A percentile compares a stretch with the other conserved stretches of the same genome.
These are phyloP conservation scores for Ostrea edulis DNA, from an alignment of 1,140 invertebrate genomes.

Conservation along the genomic window DNA sequence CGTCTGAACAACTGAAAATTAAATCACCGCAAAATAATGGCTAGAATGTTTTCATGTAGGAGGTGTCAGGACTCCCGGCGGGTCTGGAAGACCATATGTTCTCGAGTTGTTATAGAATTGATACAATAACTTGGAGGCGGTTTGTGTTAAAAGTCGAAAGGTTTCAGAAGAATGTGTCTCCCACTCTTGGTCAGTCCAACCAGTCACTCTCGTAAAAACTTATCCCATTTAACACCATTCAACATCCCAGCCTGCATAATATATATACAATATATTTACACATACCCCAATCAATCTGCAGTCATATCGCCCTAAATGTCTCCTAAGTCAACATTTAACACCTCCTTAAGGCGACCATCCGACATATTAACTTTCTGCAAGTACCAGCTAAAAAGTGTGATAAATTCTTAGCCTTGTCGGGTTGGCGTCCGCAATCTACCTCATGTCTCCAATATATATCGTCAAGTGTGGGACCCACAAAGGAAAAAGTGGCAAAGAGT, in stretches of 20 bases:
- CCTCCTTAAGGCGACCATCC: background rate
- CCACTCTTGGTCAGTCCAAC: background rate
- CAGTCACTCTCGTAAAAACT: background rate
- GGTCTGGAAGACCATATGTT: background rate
- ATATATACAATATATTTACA: conserved; percentile 38
- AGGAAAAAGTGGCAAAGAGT: background rate
- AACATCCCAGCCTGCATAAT: background rate
- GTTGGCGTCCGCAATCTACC: conserved; percentile 4
- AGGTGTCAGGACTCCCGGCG: background rate
- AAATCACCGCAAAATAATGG: conserved; percentile 17
- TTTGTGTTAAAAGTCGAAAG: background rate
- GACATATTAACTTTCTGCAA: conserved; percentile 32
- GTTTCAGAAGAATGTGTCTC: background rate
- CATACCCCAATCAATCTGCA: conserved; percentile 1
- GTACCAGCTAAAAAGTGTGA: conserved; percentile 34
- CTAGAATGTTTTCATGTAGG: background rate
- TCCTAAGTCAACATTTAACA: background rate
- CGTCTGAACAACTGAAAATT: conserved; percentile 3
- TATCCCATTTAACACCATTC: conserved; percentile 14
- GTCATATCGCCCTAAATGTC: background rate
- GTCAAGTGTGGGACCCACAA: conserved; percentile 11
- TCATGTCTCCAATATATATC: background rate
- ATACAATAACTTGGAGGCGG: background rate
- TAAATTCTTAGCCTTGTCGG: conserved; percentile 5
- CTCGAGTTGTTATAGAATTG: background rate